Base-by-base conservation (phyloP, 2,888 invertebrate genomes). In the Drosophila kambysellisi region DNA sequence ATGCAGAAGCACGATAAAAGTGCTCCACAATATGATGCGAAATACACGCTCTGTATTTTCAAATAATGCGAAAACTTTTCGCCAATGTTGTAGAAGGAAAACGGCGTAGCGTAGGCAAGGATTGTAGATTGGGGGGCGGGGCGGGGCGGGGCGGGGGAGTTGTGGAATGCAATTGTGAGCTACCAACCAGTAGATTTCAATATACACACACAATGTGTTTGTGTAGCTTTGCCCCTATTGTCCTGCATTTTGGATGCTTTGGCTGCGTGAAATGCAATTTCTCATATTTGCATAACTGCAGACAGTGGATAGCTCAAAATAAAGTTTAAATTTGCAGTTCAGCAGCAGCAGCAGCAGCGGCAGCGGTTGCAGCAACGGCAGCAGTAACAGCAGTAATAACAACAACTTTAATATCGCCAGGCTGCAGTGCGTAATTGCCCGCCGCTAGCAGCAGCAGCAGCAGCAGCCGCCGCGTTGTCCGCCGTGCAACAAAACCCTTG, bases 231-330 rank as follows among this genome's bases (percentile, higher is more conserved):
- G 82, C 79, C 63, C 74, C 84, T 74, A 84, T 85, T 85, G 89
- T 89, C 71, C 71, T 68, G 89, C 73, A 66, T 77, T 82, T 82
- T 68, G 43, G 67, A 59, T 52, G 48, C 71, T 80, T 65, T 69
- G 71, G 81, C 71, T 86, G 82, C 78, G 88, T 88, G 75, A 89
- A 86, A 86, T 86, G 85, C 89, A 86, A 86, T 86, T 86, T 89
- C 89, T 89, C 85, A 86, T 86, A 86, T 86, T 86, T 86, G 85
- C 85, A 85, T 89, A 85, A 89, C 89, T 89, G 85, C 85, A 89
- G 88, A 89, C 88, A 88, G 89, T 78, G 85, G 82, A 85, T 85
- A 85, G 85, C 85, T 85, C 85, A 89, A 85, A 85, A 89, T 89
- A 89, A 85, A 85, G 89, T 88, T 88, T 80, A 74, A 89, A 88